phyloP scores from a whole-genome alignment of 2,797 vertebrate species.

The Taenioides sp. region DNA sequence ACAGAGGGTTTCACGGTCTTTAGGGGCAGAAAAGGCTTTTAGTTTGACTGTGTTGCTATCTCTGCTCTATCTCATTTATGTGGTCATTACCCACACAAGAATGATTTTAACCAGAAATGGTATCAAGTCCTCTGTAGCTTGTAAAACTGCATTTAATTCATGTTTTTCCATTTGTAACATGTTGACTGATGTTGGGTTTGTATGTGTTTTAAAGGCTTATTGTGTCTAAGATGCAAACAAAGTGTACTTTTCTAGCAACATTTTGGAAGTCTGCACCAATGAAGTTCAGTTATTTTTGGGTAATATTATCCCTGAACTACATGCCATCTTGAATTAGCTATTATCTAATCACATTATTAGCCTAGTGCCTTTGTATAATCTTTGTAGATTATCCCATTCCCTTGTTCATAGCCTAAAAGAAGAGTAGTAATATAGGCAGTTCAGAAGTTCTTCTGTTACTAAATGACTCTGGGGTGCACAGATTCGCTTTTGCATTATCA shows the following conservation, averaged over 20 bases:
- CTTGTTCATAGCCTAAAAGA: background rate
- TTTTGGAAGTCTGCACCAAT: background rate
- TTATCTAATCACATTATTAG: no score
- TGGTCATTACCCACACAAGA: background rate
- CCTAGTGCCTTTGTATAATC: background rate
- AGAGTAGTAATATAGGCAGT: background rate
- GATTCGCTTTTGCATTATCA: constrained; percentile 21
- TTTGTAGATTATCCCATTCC: background rate
- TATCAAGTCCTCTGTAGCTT: background rate
- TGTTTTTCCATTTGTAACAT: background rate
- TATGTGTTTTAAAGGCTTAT: background rate
- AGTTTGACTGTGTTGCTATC: background rate
- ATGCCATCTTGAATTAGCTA: no score
- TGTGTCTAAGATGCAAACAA: background rate
- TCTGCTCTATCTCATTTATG: background rate
- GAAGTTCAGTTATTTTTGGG: background rate
- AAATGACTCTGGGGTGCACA: background rate
- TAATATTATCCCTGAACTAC: background rate
- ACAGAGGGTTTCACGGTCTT: constrained; percentile 10
- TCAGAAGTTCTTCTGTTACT: background rate
- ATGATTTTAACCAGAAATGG: background rate
- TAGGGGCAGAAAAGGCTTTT: background rate
- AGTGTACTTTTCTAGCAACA: no score
- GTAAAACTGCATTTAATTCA: background rate
- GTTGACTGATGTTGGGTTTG: background rate